A percentile compares a stretch with the other conserved stretches of the same genome.
Evolutionary conservation across 1,140 invertebrate genomes (phyloP).

Genomic region (Sesamia nonagrioides): DNA sequence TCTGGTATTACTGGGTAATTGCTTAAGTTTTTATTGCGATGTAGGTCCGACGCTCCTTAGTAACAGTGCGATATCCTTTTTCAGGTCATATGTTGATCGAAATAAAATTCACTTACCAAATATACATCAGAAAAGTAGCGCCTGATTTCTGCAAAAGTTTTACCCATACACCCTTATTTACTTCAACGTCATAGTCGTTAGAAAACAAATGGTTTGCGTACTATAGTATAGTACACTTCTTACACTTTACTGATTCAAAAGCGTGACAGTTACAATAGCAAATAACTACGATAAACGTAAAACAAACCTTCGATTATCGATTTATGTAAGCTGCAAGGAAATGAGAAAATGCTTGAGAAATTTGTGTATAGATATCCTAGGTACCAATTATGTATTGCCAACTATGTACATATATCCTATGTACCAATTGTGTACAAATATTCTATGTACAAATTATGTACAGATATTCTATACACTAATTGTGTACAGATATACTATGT

Average conservation of each 20-base stretch:
- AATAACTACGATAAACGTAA: slow-evolving; percentile 2
- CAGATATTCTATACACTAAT: no score
- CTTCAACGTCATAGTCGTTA: neutral
- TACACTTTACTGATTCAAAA: neutral
- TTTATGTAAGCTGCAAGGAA: slow-evolving; percentile 31
- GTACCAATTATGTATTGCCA: neutral
- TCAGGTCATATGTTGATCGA: neutral
- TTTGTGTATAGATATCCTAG: neutral
- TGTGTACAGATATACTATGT: neutral
- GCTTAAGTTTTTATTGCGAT: slow-evolving; percentile 8
- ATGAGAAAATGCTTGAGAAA: slow-evolving; percentile 24
- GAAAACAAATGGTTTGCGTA: neutral
- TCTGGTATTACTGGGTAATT: slow-evolving; percentile 25
- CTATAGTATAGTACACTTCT: neutral
- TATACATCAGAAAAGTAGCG: no score
- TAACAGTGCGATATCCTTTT: neutral
- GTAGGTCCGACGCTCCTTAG: slow-evolving; percentile 5
- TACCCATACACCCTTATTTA: neutral
- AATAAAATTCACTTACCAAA: neutral
- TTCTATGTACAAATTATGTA: no score
- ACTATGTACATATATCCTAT: no score
- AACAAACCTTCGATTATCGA: slow-evolving; percentile 17
- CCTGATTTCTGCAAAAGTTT: no score
- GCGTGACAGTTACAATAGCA: slow-evolving; percentile 23
- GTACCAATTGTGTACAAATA: no score